Conservation (phyloP, 2,113 vertebrate genomes). For the Mellivora capensis region DNA sequence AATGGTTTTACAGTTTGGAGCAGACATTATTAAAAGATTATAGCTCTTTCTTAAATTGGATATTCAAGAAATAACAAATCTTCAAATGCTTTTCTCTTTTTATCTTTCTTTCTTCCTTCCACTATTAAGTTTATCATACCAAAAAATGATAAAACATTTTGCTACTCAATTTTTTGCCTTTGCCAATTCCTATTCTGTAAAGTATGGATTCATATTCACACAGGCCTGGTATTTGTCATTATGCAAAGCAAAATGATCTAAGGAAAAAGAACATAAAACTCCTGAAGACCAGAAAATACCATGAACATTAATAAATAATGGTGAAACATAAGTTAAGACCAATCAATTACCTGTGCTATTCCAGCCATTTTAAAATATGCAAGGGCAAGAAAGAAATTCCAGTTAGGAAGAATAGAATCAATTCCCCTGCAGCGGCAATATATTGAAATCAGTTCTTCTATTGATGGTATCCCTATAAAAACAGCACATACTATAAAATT, state of each 20-base stretch:
- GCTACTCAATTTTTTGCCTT: not conserved
- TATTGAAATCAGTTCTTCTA: constrained; percentile 86
- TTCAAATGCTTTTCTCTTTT: not conserved
- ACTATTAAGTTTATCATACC: not conserved
- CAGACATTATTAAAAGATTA: not conserved
- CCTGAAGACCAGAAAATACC: not conserved
- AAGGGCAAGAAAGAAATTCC: constrained; percentile 93
- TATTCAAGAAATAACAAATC: not conserved
- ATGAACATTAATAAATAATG: not conserved
- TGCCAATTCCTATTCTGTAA: not conserved
- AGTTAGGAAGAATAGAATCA: constrained; percentile 76
- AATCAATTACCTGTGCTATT: constrained; percentile 88
- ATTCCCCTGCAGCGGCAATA: constrained; percentile 86
- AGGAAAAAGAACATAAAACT: not conserved
- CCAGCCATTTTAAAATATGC: constrained; percentile 92
- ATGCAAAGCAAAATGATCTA: not conserved
- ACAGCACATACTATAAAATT: not conserved
- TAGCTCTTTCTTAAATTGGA: not conserved
- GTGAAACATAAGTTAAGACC: not conserved
- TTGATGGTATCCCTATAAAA: constrained; percentile 85
- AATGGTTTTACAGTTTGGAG: not conserved
- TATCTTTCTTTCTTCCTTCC: not conserved
- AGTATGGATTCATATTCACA: constrained; percentile 12
- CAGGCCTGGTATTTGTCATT: not conserved
- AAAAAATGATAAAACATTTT: not conserved